Evolutionary conservation across 1,140 invertebrate species (phyloP), one percentile per base, ranked within the genome.

Genomic region (Pygmarrhopalites habei): DNA sequence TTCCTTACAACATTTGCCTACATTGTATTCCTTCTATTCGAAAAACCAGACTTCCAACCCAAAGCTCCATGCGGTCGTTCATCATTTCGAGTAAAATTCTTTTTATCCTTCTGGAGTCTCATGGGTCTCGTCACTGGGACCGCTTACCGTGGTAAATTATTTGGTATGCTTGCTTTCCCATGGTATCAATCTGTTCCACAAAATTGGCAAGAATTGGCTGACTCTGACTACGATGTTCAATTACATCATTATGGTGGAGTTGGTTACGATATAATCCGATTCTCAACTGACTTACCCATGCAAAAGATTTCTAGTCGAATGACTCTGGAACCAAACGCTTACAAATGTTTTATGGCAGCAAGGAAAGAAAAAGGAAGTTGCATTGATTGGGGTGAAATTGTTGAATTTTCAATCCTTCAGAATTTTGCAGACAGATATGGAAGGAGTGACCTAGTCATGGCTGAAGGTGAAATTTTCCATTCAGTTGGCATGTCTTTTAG

Each of bases 201-300:
- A 26, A 65, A 60, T 14, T 69, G 65, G 49, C 60, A 69, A 30
- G 55, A 69, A 43, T 46, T 69, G 25, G 63, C 60, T 4, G 47
- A 59, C 30, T 69, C 60, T 0, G n/a, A 51, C 15, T 57, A 39
- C 19, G 39, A 29, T 21, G 17, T 65, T 29, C 51, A 51, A 25
- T 26, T 65, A 2, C 58, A 56, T 14, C 61, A 65, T 39, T 30
- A 60, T 25, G 2, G 52, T 12, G 64, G 49, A 35, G 5, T 21
- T 26, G 30, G 62, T 19, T 28, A 62, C 21, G 21, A 55, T 39
- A 4, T n/a, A 7, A 28, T 55, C 21, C 26, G 29, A 32, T 28
- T 26, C 7, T 28, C 17, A 21, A 55, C 25, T 17, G 14, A 12
- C 26, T 26, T 26, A 7, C 4, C 51, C 23, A 12, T 55, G 51